A percentile compares a stretch with the other conserved stretches of the same genome.
phyloP scores from a whole-genome alignment of 2,113 vertebrate species.

The Ailuropoda melanoleuca region DNA sequence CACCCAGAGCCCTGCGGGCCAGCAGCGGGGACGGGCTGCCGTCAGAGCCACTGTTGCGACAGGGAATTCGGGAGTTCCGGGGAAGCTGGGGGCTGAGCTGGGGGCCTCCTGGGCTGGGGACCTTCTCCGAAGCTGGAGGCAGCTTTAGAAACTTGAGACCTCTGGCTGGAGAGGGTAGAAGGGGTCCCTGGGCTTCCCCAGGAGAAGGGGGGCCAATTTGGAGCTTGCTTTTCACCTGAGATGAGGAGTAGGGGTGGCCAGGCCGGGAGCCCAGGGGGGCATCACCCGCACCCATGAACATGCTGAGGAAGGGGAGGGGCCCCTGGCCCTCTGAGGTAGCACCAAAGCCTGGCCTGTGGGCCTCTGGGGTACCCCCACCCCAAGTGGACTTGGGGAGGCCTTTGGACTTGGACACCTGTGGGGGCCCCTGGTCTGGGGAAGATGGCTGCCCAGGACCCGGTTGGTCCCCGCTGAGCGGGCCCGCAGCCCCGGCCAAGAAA shows the following conservation, averaged over 20 bases:
- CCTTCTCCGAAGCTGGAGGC: slow-evolving; percentile 85
- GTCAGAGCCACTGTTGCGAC: slow-evolving; percentile 92
- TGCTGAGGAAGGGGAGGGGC: slow-evolving; percentile 72
- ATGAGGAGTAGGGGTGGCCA: slow-evolving; percentile 58
- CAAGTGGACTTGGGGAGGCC: slow-evolving; percentile 72
- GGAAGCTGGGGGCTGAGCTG: slow-evolving; percentile 94
- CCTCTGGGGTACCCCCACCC: slow-evolving; percentile 65
- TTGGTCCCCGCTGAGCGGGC: slow-evolving; percentile 69
- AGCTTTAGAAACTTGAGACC: slow-evolving; percentile 94
- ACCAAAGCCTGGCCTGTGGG: slow-evolving; percentile 70
- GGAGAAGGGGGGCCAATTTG: slow-evolving; percentile 85
- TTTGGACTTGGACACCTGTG: slow-evolving; percentile 63
- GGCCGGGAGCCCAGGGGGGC: slow-evolving; percentile 32
- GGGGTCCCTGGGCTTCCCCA: slow-evolving; percentile 84
- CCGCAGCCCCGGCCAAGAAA: slow-evolving; percentile 73
- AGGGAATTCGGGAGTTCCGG: slow-evolving; percentile 93
- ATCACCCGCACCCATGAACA: slow-evolving; percentile 60
- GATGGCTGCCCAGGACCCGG: not conserved
- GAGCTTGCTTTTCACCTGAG: slow-evolving; percentile 84
- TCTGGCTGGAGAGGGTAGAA: slow-evolving; percentile 90
- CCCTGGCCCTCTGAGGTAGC: slow-evolving; percentile 80
- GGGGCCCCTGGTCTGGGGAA: slow-evolving; percentile 43
- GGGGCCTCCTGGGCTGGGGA: slow-evolving; percentile 82
- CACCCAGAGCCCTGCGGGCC: slow-evolving; percentile 81
- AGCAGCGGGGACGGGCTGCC: slow-evolving; percentile 90